Base-by-base conservation (phyloP, 2,113 vertebrate species). In the Syrrhaptes paradoxus region DNA sequence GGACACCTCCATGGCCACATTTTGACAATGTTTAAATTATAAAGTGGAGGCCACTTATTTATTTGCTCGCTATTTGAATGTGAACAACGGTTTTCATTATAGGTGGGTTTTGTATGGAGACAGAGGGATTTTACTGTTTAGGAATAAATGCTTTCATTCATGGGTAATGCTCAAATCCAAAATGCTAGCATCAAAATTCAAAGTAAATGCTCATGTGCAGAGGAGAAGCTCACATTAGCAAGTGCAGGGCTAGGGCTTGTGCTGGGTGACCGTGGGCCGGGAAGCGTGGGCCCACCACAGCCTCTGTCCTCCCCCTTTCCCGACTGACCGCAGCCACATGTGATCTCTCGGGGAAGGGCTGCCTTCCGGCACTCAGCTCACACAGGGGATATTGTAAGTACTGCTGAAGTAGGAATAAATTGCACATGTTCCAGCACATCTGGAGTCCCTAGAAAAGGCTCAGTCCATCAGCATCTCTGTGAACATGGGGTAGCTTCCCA, bases 191-290 rank as follows among this genome's bases (percentile, higher is more conserved):
- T 38, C 11, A 32, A 51, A 78, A 68, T 38, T 46, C 34, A 79
- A 0, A 17, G 32, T 15, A 34, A 87, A 49, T 4, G 29, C 20
- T 67, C 5, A n/a, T 1, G 1, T 11, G 15, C 36, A 58, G 36
- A 36, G 34, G 16, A 85, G 61, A 59, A 67, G 13, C 13, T 78
- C 32, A 26, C 9, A 17, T 6, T 13, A 21, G 22, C 17, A 57
- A 15, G 14, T 62, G 67, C 31, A 63, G 43, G 73, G 31, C 34
- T 70, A 65, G 41, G n/a, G 21, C 6, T 36, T 74, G 43, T 73
- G 24, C 46, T 61, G 55, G 32, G 36, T 43, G 22, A 45, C 6
- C 1, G 1, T 4, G 34, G 28, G 18, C 13, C 0, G 0, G 68
- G 62, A 68, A 65, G 26, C 0, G 0, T 4, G 3, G 25, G 41